Evolutionary conservation across 2,113 vertebrate genomes (phyloP), one percentile per base, ranked within the genome.

Genomic region (Thomomys bottae): DNA sequence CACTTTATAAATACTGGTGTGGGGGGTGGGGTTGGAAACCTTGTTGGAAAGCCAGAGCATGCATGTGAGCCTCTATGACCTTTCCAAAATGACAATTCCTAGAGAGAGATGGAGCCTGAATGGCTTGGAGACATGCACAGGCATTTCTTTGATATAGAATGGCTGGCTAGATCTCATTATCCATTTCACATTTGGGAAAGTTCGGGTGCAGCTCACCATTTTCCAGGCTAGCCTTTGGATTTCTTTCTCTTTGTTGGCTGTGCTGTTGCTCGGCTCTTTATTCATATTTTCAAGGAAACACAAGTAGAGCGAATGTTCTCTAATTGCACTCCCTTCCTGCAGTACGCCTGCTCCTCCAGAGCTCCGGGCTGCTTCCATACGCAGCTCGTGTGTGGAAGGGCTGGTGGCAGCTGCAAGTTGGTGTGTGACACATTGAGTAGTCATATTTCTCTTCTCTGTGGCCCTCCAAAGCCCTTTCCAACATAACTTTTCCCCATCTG

Each of bases 391-490:
- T 75, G 95, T 84, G 92, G 90, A 95, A 92, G 95, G 90, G 63
- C 90, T 96, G 93, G 92, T 96, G 93, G 96, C 96, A 97, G 96
- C 95, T 96, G 95, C 93, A 91, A 92, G 96, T 96, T 96, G 95
- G 95, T 95, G 95, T 95, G 95, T 97, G 96, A 97, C 96, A 97
- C 96, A 97, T 95, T 97, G 96, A 92, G 96, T 95, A 95, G 94
- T 97, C 96, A 97, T 95, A 96, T 97, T 97, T 97, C 95, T 92
- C 94, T 96, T 95, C 84, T 90, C 94, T 93, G 96, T 97, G 96
- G 96, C 96, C 96, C 96, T 97, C 96, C 95, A 97, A 96, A 96
- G 96, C 96, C 96, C 96, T 97, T 96, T 97, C 96, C 96, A 97
- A 96, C 96, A 97, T 96, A 96, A 97, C 96, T 97, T 96, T 94